Percentiles rank a stretch among this genome's conserved stretches.
Conservation (phyloP, 2,113 vertebrate species). For the Genyomyrus donnyi region DNA sequence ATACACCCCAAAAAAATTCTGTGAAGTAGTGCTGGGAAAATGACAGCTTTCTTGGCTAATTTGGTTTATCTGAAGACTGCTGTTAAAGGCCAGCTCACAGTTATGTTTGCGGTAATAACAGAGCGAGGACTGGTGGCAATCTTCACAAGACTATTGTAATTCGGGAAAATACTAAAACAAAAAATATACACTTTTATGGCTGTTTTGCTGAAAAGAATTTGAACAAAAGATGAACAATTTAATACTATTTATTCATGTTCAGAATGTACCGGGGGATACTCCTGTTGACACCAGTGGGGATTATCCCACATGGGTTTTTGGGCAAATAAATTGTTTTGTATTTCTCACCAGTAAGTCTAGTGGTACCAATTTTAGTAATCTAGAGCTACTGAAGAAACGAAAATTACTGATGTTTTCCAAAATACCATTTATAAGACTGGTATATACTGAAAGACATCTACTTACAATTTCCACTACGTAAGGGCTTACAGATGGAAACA, state of each 20-base stretch:
- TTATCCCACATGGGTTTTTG: not conserved
- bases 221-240: not conserved
- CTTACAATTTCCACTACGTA: not conserved
- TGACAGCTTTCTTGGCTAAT: not conserved
- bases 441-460: not conserved
- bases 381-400: not conserved
- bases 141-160: not conserved
- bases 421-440: not conserved
- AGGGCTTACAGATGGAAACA: not conserved
- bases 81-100: not conserved
- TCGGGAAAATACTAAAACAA: not conserved
- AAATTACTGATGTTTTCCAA: not conserved
- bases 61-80: not conserved
- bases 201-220: not conserved
- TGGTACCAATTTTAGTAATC: not conserved
- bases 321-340: not conserved
- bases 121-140: not conserved
- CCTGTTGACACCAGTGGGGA: not conserved
- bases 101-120: not conserved
- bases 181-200: not conserved
- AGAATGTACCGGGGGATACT: not conserved
- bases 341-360: not conserved
- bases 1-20: not conserved
- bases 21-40: not conserved
- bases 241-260: not conserved